phyloP scores from a whole-genome alignment of 2,797 vertebrate genomes.

The Hybognathus amarus region DNA sequence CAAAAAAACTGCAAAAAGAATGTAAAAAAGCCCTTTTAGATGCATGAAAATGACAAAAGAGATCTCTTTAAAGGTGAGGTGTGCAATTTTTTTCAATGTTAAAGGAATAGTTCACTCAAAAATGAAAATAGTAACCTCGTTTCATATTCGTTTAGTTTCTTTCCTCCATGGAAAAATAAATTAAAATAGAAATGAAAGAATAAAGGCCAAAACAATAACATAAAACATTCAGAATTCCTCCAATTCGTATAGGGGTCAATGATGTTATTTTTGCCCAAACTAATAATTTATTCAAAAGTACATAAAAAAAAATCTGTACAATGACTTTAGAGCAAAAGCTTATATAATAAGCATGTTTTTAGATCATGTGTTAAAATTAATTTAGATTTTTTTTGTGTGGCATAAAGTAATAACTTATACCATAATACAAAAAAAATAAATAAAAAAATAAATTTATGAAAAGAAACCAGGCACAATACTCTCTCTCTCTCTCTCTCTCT shows the following conservation, averaged over 20 bases:
- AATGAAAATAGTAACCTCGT: neutral
- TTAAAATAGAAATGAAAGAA: neutral
- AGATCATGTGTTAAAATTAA: neutral
- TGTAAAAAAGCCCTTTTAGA: neutral
- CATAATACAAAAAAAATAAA: neutral
- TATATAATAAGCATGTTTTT: neutral
- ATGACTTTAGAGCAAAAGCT: neutral
- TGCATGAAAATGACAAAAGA: neutral
- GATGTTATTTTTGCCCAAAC: neutral
- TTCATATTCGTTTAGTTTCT: neutral
- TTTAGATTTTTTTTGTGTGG: neutral
- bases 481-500: too few species aligned
- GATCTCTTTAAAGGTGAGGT: neutral
- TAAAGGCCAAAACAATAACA: neutral
- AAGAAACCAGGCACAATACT: neutral
- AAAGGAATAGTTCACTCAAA: neutral
- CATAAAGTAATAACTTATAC: neutral
- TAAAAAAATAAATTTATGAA: neutral
- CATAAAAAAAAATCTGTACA: neutral
- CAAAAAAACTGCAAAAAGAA: slow-evolving; percentile 42
- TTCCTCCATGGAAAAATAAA: neutral
- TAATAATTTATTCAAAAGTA: too few species aligned
- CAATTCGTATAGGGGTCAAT: neutral
- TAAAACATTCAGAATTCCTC: neutral
- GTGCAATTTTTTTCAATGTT: neutral